Base-by-base conservation (phyloP, 2,888 invertebrate genomes). In the Nezara viridula region DNA sequence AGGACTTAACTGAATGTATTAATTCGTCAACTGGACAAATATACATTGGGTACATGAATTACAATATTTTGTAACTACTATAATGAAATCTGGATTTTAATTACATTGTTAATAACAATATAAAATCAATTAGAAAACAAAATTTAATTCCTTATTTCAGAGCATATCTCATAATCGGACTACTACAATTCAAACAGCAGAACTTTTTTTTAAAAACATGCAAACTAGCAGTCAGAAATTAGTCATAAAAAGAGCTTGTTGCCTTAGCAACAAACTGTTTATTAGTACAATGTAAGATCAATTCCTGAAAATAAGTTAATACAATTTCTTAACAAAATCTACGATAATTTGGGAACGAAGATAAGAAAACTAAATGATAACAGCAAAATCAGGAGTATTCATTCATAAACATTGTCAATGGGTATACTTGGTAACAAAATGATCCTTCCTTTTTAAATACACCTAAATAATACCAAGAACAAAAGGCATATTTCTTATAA, bases 281-380 rank as follows among this genome's bases (percentile, higher is more conserved):
- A 60, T 60, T 60, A n/a, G 24, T 55, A 55, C n/a, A 55, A n/a
- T n/a, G n/a, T n/a, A n/a, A n/a, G n/a, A 55, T 55, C 52, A 55
- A 55, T 55, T 55, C 52, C 52, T 2, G 52, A 55, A 55, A n/a
- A n/a, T 9, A 9, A 55, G 24, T 55, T n/a, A 27, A 27, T 27
- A 27, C 60, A 12, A 27, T 27, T 60, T 24, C 27, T 60, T 60
- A 14, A 27, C 55, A 27, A 60, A 60, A 27, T 60, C 60, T 27
- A 60, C 14, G 60, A 60, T 60, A 60, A 60, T 27, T 27, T 60
- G 27, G 14, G 60, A 60, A 24, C 27, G 9, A 27, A 12, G 60
- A 60, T 60, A 60, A 60, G 60, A 24, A 60, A 55, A 60, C n/a
- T n/a, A 60, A 60, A 60, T 60, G 12, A 55, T 55, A n/a, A 60